These are phyloP conservation scores for Panthera uncia DNA, from an alignment of 2,113 vertebrate genomes.

Conservation along the genomic window DNA sequence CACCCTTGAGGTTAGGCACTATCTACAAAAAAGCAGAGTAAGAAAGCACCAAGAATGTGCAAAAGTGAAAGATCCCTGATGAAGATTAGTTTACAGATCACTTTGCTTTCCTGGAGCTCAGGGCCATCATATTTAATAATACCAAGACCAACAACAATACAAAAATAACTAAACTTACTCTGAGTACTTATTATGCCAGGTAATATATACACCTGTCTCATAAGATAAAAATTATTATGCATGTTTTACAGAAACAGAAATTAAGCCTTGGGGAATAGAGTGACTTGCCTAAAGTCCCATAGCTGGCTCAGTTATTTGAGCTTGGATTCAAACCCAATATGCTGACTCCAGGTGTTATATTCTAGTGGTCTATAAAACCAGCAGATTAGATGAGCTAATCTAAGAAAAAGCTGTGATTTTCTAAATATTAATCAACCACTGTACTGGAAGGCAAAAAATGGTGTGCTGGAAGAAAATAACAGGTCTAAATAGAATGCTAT, in stretches of 20 bases:
- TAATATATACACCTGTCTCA: not conserved
- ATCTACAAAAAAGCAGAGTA: not conserved
- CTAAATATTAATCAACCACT: not conserved
- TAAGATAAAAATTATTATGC: not conserved
- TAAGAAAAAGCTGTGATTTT: not conserved
- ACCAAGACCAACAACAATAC: not conserved
- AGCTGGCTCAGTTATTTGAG: not conserved
- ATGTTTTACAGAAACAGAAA: not conserved
- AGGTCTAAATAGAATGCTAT: not conserved
- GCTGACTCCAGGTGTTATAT: not conserved
- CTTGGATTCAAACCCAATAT: not conserved
- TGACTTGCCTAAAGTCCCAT: not conserved
- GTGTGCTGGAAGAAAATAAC: not conserved
- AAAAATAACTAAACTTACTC: not conserved
- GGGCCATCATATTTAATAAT: not conserved
- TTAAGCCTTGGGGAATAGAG: not conserved
- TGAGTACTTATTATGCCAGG: not conserved
- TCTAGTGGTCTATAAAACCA: not conserved
- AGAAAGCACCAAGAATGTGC: not conserved
- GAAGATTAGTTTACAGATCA: conserved; percentile 5
- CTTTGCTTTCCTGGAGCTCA: not conserved
- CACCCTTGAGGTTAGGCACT: not conserved
- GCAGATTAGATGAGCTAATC: not conserved
- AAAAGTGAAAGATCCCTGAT: not conserved
- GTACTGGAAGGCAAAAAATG: not conserved